Conservation (phyloP, 2,113 vertebrate genomes). For the Ursus arctos region DNA sequence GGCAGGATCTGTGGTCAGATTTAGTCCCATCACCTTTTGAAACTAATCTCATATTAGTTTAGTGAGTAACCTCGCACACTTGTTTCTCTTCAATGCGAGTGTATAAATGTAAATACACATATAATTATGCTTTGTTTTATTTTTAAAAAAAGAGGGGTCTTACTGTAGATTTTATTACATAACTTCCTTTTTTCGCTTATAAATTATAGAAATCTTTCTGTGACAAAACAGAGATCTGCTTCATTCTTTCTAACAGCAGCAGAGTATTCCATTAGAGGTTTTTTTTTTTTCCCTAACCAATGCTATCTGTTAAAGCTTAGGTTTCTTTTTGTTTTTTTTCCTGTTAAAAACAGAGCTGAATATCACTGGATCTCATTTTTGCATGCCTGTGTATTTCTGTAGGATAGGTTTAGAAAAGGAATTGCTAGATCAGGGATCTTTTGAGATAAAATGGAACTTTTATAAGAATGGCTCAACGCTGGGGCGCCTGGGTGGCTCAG, state of each 20-base stretch:
- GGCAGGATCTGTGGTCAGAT: not conserved
- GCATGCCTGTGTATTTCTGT: not conserved
- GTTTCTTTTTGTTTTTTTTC: not conserved
- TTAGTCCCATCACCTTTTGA: slow-evolving; percentile 5
- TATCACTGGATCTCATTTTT: not conserved
- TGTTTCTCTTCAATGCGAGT: not conserved
- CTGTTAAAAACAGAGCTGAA: not conserved
- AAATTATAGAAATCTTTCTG: slow-evolving; percentile 37
- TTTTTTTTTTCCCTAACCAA: not conserved
- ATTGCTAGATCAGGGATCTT: not conserved
- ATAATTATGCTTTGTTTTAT: slow-evolving; percentile 17
- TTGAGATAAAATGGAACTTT: not conserved
- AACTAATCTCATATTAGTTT: not conserved
- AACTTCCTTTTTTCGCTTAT: slow-evolving; percentile 13
- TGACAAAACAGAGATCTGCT: slow-evolving; percentile 11
- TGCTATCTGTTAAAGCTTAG: not conserved
- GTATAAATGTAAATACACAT: not conserved
- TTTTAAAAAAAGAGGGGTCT: not conserved
- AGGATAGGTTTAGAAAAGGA: not conserved
- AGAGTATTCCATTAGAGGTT: not conserved
- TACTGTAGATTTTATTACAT: not conserved
- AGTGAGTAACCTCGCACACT: not conserved
- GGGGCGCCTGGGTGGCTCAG: not conserved
- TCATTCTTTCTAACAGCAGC: slow-evolving; percentile 36
- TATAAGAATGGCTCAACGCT: not conserved